Conservation (phyloP, 2,888 invertebrate species). For the Cremastinae sp. region DNA sequence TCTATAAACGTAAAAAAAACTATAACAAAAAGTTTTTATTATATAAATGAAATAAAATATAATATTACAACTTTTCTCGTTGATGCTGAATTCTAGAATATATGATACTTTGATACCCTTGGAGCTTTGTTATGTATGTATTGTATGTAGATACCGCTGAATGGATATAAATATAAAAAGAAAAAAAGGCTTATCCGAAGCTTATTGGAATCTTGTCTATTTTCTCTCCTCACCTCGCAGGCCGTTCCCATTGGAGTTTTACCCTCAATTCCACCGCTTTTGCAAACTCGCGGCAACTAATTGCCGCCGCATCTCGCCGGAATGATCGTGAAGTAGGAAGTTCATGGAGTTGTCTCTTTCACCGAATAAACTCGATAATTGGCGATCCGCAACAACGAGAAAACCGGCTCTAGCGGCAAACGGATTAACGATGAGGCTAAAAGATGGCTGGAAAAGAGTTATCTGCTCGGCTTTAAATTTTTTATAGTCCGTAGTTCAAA, state of each 20-base stretch:
- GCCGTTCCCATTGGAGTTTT: slow-evolving; percentile 10
- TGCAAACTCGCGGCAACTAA: slow-evolving; percentile 53
- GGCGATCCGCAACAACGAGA: slow-evolving; percentile 50
- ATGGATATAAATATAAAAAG: background rate
- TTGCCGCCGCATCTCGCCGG: slow-evolving; percentile 54
- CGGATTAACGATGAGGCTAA: slow-evolving; percentile 13
- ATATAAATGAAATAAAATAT: too few relatives aligned
- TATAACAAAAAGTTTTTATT: too few relatives aligned
- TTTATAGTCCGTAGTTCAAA: too few relatives aligned
- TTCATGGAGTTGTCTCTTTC: slow-evolving; percentile 70
- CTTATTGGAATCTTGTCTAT: slow-evolving; percentile 30
- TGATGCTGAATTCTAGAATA: too few relatives aligned
- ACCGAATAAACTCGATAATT: slow-evolving; percentile 71
- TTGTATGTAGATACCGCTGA: background rate
- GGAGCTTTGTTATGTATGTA: too few relatives aligned
- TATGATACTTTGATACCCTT: too few relatives aligned
- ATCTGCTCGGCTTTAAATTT: slow-evolving; percentile 21
- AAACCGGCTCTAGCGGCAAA: slow-evolving; percentile 40
- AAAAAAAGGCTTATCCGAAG: slow-evolving; percentile 6
- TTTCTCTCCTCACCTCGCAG: background rate
- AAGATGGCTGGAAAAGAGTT: slow-evolving; percentile 23
- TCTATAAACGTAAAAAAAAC: too few relatives aligned
- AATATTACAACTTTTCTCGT: too few relatives aligned
- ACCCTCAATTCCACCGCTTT: slow-evolving; percentile 25
- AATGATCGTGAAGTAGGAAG: slow-evolving; percentile 66